Base-by-base conservation (phyloP, 1,140 invertebrate genomes). In the Heterodera schachtii region DNA sequence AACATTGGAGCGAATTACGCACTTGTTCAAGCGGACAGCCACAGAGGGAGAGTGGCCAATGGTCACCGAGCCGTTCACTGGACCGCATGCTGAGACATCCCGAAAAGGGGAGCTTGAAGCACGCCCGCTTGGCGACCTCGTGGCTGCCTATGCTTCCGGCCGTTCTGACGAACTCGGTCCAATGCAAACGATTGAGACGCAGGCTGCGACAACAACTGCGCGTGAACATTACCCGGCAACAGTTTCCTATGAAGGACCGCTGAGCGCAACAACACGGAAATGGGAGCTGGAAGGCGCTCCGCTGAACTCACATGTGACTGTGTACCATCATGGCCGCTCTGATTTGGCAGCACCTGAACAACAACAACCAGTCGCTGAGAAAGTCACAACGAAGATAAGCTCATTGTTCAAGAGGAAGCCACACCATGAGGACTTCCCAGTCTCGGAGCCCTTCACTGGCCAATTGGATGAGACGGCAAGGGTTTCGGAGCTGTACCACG, bases 61-160 rank as follows among this genome's bases (percentile, higher is more conserved):
- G 9, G 57, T 60, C 43, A 49, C n/a, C 3, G 80, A 79, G 31
- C 73, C 74, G 3, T 81, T 44, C 49, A 66, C 43, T 69, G 81
- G 81, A 43, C 16, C 70, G 31, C 16, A 84, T 46, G 46, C 9
- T 69, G 81, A 82, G 71, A 83, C 82, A 47, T 7, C 5, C 16
- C 81, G 81, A 4, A 9, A 16, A 16, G 19, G 3, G 31, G 81
- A 82, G 70, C 47, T 82, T 2, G 19, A 13, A 7, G 44, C 60
- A n/a, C n/a, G 31, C 41, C 66, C 77, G 2, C 21, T 82, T n/a
- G 78, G 80, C 13, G 13, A 70, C 6, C 70, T 74, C 19, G 81
- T 82, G 8, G n/a, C 16, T 52, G 82, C 71, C 49, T 79, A 83
- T 41, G 60, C 82, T 41, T 83, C 82, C 67, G 82, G 82, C 19